A percentile compares a stretch with the other conserved stretches of the same genome.
phyloP scores from a whole-genome alignment of 2,797 vertebrate species.

The Gastrophryne carolinensis region DNA sequence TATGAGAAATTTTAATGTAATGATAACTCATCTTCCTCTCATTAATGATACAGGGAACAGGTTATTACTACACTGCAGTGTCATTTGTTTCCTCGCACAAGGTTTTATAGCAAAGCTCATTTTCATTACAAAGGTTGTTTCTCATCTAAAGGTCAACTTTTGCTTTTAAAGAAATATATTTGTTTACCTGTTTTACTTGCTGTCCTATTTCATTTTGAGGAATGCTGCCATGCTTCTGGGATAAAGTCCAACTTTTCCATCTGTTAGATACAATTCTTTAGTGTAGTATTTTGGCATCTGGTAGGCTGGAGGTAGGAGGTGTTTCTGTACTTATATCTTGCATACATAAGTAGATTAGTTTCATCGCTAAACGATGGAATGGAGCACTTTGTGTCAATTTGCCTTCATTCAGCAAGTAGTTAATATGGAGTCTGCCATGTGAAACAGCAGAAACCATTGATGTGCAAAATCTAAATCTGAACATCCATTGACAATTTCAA shows the following conservation, averaged over 20 bases:
- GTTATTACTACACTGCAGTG: constrained; percentile 1
- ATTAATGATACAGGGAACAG: background rate
- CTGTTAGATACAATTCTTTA: constrained; percentile 40
- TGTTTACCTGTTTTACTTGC: constrained; percentile 15
- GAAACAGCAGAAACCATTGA: constrained; percentile 7
- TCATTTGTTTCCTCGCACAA: constrained; percentile 14
- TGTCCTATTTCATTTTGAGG: background rate
- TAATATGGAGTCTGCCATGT: constrained; percentile 4
- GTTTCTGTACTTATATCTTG: constrained; percentile 21
- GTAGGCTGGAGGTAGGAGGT: constrained; percentile 15
- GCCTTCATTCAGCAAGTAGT: constrained; percentile 1
- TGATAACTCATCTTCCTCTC: constrained; percentile 7
- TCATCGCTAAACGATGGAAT: constrained; percentile 7
- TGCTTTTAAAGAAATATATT: constrained; percentile 16
- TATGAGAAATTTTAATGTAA: constrained; percentile 28
- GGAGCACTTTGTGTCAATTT: constrained; percentile 17
- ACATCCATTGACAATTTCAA: background rate
- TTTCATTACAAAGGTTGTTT: constrained; percentile 10
- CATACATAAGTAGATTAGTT: constrained; percentile 29
- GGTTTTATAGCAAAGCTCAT: constrained; percentile 20
- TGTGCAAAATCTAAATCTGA: background rate
- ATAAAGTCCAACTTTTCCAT: constrained; percentile 32
- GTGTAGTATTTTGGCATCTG: constrained; percentile 28
- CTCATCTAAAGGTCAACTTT: constrained; percentile 14
- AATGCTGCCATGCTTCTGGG: constrained; percentile 36